Percentiles rank a stretch among this genome's conserved stretches.
Evolutionary conservation across 2,113 vertebrate genomes (phyloP).

Genomic region (Amphiprion ocellaris): DNA sequence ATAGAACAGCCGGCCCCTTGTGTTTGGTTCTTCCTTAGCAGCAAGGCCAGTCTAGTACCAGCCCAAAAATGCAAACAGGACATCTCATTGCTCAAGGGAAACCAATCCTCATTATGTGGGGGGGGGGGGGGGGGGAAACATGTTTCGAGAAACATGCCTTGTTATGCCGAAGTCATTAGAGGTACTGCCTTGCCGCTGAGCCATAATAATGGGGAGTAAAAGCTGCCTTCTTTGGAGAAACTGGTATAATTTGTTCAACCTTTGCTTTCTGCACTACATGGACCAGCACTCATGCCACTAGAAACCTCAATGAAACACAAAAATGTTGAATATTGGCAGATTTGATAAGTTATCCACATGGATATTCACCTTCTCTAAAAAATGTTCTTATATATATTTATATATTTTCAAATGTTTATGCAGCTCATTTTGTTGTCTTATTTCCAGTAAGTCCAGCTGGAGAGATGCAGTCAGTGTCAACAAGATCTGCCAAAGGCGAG

Average conservation of each 20-base stretch:
- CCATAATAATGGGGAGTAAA: conserved; percentile 48
- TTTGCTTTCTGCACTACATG: not conserved
- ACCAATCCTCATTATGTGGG: conserved; percentile 71
- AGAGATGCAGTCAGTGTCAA: conserved; percentile 35
- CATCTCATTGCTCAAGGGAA: conserved; percentile 70
- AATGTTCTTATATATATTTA: not conserved
- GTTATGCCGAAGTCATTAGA: conserved; percentile 63
- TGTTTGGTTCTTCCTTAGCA: conserved; percentile 65
- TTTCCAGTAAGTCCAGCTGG: conserved; percentile 23
- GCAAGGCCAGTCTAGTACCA: conserved; percentile 54
- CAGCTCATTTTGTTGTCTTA: conserved; percentile 16
- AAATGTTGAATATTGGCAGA: not conserved
- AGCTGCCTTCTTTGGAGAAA: conserved; percentile 22
- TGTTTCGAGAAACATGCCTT: conserved; percentile 50
- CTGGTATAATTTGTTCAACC: conserved; percentile 22
- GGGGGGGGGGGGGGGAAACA: no score
- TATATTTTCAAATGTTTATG: conserved; percentile 26
- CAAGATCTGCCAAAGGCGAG: conserved; percentile 35
- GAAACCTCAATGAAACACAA: conserved; percentile 2
- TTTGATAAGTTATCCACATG: conserved; percentile 5
- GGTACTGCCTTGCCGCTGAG: conserved; percentile 16
- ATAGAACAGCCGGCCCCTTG: conserved; percentile 73
- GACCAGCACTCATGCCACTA: not conserved
- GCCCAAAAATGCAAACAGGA: conserved; percentile 80
- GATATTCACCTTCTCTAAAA: not conserved